Evolutionary conservation across 1,140 invertebrate species (phyloP), one percentile per base, ranked within the genome.

Genomic region (Hermetia illucens): DNA sequence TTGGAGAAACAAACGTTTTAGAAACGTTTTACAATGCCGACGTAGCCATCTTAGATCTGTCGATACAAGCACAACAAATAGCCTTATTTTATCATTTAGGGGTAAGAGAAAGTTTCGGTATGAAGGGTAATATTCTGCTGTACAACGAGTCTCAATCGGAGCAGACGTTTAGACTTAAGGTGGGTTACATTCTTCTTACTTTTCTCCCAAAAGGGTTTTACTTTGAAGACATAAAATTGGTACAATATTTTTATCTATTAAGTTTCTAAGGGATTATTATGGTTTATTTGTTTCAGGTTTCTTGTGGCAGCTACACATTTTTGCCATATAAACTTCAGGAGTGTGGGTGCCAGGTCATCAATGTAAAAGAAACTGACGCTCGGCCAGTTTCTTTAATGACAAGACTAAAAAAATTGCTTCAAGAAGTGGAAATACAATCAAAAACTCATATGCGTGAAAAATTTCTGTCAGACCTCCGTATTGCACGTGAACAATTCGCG

Each of bases 371-470:
- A 0, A 64, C 70, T 17, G 79, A 79, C 51, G 69, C 72, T 0
- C 77, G 78, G 41, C 62, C 90, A 1, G 70, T 70, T 12, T 58
- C 55, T 5, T 54, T 79, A 19, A 52, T 64, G 39, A 58, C 71
- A 13, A 82, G 78, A 54, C 62, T 92, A 3, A 85, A 79, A 48
- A 82, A 87, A 52, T 66, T 88, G 31, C 65, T 96, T 45, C 83
- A 92, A 65, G 89, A 94, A 66, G 87, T 96, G 8, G 88, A 94
- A 71, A 75, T 95, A 36, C 86, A 92, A 62, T 82, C 86, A 34
- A 94, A 88, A 64, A 87, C 87, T 5, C 93, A 98, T 60, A 83
- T 96, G 65, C 93, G 95, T 60, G 95, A 99, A 59, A 97, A 97
- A 64, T 98, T 98, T 67, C 62, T 98, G 30, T 69, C 78, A 17